These are phyloP conservation scores for Synanthedon vespiformis DNA, from an alignment of 2,888 invertebrate species.

Conservation along the genomic window DNA sequence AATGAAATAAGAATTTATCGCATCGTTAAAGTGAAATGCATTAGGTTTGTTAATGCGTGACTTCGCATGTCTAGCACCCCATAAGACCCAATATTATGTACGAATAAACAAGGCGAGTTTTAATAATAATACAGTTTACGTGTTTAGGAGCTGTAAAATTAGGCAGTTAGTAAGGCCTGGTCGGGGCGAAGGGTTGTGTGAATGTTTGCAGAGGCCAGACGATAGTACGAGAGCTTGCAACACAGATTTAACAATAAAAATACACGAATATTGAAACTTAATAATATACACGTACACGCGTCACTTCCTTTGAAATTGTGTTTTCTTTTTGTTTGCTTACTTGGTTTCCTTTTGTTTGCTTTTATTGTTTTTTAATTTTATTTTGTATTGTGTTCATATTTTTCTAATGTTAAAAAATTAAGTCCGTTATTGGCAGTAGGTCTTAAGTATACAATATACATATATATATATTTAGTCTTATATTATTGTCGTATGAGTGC, in stretches of 20 bases:
- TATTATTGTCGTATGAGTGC: no score
- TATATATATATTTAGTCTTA: no score
- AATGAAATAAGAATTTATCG: neutral
- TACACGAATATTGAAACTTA: no score
- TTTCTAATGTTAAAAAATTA: no score
- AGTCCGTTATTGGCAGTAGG: no score
- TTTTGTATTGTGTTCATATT: no score
- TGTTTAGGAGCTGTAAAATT: constrained; percentile 46
- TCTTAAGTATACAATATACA: no score
- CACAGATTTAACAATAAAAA: neutral
- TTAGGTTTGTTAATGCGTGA: neutral
- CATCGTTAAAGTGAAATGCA: neutral
- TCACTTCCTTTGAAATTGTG: no score
- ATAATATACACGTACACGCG: no score
- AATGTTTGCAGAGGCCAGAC: constrained; percentile 1
- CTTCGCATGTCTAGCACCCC: neutral
- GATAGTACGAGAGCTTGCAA: constrained; percentile 1
- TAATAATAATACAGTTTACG: constrained; percentile 19
- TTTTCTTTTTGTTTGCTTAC: no score
- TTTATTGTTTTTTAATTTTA: no score
- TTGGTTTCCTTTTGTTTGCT: no score
- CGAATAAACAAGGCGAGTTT: constrained; percentile 15
- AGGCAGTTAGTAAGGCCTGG: constrained; percentile 19
- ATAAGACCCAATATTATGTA: constrained; percentile 2
- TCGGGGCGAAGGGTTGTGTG: constrained; percentile 6